phyloP scores from a whole-genome alignment of 2,113 vertebrate species.

The Gila orcuttii region DNA sequence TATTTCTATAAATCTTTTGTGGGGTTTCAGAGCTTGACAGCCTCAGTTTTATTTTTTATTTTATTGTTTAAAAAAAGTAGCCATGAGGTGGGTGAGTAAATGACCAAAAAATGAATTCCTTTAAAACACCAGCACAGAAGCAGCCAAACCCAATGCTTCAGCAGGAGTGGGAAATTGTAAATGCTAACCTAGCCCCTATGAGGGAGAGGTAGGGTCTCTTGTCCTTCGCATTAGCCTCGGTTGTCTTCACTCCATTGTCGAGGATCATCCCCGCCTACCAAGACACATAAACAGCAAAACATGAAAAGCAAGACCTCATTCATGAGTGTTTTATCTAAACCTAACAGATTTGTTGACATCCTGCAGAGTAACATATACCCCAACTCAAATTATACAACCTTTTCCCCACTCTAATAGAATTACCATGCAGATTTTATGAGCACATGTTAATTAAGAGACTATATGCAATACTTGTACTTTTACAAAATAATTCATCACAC shows the following conservation, averaged over 20 bases:
- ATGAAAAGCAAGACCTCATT: background rate
- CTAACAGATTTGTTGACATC: background rate
- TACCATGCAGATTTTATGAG: background rate
- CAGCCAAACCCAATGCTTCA: too few relatives aligned
- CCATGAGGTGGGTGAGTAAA: too few relatives aligned
- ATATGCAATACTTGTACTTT: background rate
- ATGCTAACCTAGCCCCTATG: slow-evolving; percentile 87
- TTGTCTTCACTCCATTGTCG: slow-evolving; percentile 96
- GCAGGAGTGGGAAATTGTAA: background rate
- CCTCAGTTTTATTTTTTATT: too few relatives aligned
- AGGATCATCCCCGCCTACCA: slow-evolving; percentile 95
- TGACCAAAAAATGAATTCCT: too few relatives aligned
- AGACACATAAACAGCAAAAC: background rate
- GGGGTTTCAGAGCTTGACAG: too few relatives aligned
- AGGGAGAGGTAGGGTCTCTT: slow-evolving; percentile 93
- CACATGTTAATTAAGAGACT: background rate
- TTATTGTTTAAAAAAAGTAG: too few relatives aligned
- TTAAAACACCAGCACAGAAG: too few relatives aligned
- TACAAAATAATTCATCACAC: background rate
- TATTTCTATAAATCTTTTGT: too few relatives aligned
- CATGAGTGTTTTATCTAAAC: background rate
- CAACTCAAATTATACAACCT: background rate
- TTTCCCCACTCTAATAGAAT: background rate
- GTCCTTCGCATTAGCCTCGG: slow-evolving; percentile 89
- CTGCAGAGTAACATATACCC: background rate